A percentile compares a stretch with the other conserved stretches of the same genome.
phyloP scores from a whole-genome alignment of 2,888 invertebrate genomes.

The Drosophila glabriapex region DNA sequence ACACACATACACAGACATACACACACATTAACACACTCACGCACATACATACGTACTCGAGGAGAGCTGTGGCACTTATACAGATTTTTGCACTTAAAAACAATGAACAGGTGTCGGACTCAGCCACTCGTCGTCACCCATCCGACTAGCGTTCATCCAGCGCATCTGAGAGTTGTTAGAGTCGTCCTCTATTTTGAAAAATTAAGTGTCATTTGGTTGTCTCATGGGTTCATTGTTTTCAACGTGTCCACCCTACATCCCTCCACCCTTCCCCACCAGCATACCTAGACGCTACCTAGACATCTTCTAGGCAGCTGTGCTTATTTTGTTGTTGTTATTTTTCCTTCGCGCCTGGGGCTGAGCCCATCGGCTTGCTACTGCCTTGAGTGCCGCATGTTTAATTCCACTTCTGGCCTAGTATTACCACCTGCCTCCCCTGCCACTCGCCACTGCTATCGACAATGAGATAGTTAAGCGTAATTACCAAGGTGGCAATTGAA shows the following conservation, averaged over 20 bases:
- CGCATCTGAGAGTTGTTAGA: constrained; percentile 8
- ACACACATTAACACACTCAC: constrained; percentile 5
- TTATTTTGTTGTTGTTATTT: constrained; percentile 14
- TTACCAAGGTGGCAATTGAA: constrained; percentile 71
- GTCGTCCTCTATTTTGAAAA: constrained; percentile 69
- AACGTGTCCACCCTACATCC: constrained; percentile 21
- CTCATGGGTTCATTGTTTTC: constrained; percentile 66
- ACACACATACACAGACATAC: constrained; percentile 8
- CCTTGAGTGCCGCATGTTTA: constrained; percentile 51
- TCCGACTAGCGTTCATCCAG: constrained; percentile 5
- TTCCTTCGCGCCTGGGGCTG: constrained; percentile 28
- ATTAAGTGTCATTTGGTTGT: constrained; percentile 75
- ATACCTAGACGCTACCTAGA: constrained; percentile 16
- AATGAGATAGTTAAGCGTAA: constrained; percentile 80
- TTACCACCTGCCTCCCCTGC: background rate
- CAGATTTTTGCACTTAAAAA: constrained; percentile 47
- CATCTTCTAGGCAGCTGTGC: constrained; percentile 27
- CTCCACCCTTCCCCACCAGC: too few species aligned
- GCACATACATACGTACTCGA: constrained; percentile 1
- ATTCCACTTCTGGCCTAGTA: constrained; percentile 36
- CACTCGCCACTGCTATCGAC: constrained; percentile 46
- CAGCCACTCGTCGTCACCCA: background rate
- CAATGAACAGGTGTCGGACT: constrained; percentile 54
- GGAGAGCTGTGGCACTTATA: constrained; percentile 24
- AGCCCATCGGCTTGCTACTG: constrained; percentile 33